Evolutionary conservation across 2,113 vertebrate species (phyloP), one percentile per base, ranked within the genome.

Genomic region (Campylomormyrus tamandua): DNA sequence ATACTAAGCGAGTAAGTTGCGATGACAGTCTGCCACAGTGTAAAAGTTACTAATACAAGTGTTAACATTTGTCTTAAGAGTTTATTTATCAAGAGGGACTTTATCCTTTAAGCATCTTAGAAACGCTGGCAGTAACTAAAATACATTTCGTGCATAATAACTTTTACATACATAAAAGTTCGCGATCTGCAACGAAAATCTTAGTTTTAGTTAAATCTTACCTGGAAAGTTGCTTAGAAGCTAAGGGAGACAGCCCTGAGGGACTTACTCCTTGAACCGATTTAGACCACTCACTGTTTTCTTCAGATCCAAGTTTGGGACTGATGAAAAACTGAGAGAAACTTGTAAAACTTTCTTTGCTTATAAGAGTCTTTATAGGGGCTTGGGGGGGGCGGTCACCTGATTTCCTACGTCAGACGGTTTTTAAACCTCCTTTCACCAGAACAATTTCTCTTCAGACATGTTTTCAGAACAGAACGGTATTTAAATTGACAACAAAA

Each of bases 271-370:
- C 92, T 91, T 90, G 17, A 87, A 86, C 90, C 91, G 90, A 91
- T 70, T 62, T 17, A 70, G 87, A 53, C 83, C 90, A 85, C 70
- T 90, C 93, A 87, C 91, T 87, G 91, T 90, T 87, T 90, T 90
- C 92, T 93, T 91, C 90, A 92, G 93, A 93, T 94, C 94, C 94
- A 92, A 91, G 92, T 92, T 89, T 70, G 92, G 91, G 90, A 93
- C 89, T 90, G 80, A 89, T 90, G 90, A 90, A 74, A 93, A 93
- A 95, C 91, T 95, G 94, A 94, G 91, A 17, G 15, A 21, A 90
- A 94, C 92, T 94, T 93, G 91, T 95, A 93, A 95, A 95, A 96
- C 90, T 93, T 94, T 91, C 92, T 90, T 86, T 92, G 91, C 91
- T 96, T 96, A 94, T 95, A 95, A 94, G 88, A 95, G 88, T 91